Evolutionary conservation across 2,888 invertebrate genomes (phyloP), one percentile per base, ranked within the genome.

Genomic region (Anarsia innoxiella): DNA sequence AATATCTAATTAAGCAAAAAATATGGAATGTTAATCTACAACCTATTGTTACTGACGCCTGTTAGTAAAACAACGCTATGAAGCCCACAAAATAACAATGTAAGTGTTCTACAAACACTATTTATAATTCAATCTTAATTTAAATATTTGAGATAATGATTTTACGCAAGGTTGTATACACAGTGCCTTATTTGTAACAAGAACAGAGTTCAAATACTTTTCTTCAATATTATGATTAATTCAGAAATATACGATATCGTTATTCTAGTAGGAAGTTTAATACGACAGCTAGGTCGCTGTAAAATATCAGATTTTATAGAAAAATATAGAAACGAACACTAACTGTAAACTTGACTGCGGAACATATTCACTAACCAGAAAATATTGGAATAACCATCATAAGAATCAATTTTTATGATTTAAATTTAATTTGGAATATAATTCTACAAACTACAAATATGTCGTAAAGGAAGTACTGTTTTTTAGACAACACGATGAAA

Each of bases 11-110:
- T 39, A 39, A 28, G 47, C 42, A 40, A 50, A 49, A 41, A 43
- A 51, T 41, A 46, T 77, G 77, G 77, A 78, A 78, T 78, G 76
- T 77, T 67, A 67, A 59, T 49, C 70, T 72, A 77, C 72, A 73
- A 72, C 68, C 73, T 74, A 73, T 56, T 40, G 50, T 56, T 59
- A 62, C 56, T 51, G 55, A 57, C 46, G 48, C 42, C 49, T 49
- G 66, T 66, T 63, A 71, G 60, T 69, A 52, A 37, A 48, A 51
- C 33, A 48, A 54, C 51, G 46, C 51, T 49, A 51, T 41, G 40
- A 51, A 51, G 45, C 48, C 40, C 36, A 32, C 27, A 36, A 36
- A 12, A 13, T 27, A 32, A 29, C 33, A 25, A 42, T 48, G 46
- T 36, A 35, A 36, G 45, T 41, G n/a, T 42, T 45, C 40, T 47